Conservation (phyloP, 2,797 vertebrate genomes). For the Cyprinodon diabolis region DNA sequence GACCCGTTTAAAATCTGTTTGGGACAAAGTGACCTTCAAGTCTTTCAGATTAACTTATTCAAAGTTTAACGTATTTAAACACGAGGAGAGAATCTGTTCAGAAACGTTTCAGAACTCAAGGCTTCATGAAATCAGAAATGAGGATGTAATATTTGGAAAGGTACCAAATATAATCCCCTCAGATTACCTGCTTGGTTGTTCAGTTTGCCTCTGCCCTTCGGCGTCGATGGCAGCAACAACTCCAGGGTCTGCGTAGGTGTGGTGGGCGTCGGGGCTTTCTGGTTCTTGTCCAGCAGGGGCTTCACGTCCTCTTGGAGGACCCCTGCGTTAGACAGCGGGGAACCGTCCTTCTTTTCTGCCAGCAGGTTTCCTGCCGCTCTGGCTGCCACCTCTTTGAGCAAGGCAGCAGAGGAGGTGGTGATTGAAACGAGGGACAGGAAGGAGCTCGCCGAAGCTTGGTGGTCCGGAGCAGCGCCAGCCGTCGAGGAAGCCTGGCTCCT, state of each 20-base stretch:
- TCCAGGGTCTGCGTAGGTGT: slow-evolving; percentile 89
- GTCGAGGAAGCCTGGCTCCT: slow-evolving; percentile 84
- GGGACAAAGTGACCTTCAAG: no score
- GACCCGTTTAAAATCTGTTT: no score
- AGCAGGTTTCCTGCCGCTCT: slow-evolving; percentile 95
- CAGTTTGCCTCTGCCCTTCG: slow-evolving; percentile 92
- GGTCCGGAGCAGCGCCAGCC: slow-evolving; percentile 78
- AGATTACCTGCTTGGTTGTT: slow-evolving; percentile 90
- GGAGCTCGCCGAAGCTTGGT: slow-evolving; percentile 88
- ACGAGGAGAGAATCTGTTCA: no score
- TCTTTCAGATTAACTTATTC: no score
- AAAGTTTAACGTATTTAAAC: no score
- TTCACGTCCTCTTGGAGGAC: slow-evolving; percentile 88
- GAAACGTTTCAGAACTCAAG: no score
- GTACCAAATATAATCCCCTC: background rate
- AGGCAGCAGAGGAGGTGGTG: slow-evolving; percentile 97
- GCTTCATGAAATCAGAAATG: no score
- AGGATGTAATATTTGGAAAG: no score
- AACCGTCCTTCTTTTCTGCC: slow-evolving; percentile 91
- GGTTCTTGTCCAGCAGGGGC: slow-evolving; percentile 91
- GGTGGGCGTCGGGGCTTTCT: slow-evolving; percentile 87
- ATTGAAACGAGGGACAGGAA: slow-evolving; percentile 97
- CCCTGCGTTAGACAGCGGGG: slow-evolving; percentile 56
- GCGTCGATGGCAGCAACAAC: slow-evolving; percentile 89
- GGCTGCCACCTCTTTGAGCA: slow-evolving; percentile 98